phyloP scores from a whole-genome alignment of 2,797 vertebrate species.

The Parauchenoglanis punctatus region DNA sequence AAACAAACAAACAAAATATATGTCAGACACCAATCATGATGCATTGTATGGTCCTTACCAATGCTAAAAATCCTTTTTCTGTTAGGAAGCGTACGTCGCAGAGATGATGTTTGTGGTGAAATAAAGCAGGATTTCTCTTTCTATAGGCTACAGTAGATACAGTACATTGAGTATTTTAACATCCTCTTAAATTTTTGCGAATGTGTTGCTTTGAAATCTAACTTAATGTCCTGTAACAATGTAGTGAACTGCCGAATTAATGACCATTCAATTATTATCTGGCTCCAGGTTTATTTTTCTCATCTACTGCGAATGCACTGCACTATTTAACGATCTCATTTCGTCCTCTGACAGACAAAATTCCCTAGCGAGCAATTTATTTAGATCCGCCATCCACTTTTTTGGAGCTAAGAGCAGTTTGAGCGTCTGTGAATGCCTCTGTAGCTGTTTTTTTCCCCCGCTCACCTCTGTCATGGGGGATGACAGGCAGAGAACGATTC shows the following conservation, averaged over 20 bases:
- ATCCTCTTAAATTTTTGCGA: no score
- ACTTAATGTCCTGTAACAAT: not conserved
- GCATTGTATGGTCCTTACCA: not conserved
- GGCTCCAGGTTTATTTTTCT: slow-evolving; percentile 20
- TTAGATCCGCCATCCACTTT: slow-evolving; percentile 4
- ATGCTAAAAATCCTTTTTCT: not conserved
- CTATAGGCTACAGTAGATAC: not conserved
- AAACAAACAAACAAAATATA: not conserved
- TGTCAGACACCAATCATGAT: not conserved
- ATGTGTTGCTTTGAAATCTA: not conserved
- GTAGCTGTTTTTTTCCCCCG: slow-evolving; percentile 30
- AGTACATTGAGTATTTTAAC: not conserved
- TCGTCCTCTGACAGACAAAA: slow-evolving; percentile 9
- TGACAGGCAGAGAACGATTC: slow-evolving; percentile 60
- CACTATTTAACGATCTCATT: slow-evolving; percentile 13
- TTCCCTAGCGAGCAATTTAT: slow-evolving; percentile 21
- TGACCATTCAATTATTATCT: slow-evolving; percentile 12
- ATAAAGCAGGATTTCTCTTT: not conserved
- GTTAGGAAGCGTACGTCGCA: not conserved
- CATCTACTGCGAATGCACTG: not conserved
- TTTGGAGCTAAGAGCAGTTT: slow-evolving; percentile 43
- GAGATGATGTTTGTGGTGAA: not conserved
- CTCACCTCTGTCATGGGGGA: slow-evolving; percentile 51
- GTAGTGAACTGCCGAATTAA: slow-evolving; percentile 9
- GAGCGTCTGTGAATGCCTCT: slow-evolving; percentile 47